Base-by-base conservation (phyloP, 2,113 vertebrate species). In the Nothocercus nigrocapillus region DNA sequence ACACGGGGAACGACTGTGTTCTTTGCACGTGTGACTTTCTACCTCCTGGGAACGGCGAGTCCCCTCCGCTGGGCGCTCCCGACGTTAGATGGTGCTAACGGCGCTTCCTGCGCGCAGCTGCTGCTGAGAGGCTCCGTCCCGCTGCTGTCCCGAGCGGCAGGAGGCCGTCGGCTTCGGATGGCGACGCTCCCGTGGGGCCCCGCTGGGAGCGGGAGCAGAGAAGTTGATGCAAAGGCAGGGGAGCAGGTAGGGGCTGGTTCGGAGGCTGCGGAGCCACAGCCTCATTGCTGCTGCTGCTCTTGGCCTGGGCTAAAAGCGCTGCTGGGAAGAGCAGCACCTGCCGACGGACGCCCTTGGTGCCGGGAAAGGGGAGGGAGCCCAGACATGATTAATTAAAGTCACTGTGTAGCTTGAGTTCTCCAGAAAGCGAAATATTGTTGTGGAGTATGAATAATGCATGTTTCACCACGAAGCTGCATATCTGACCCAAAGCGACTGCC, bases 231-330 rank as follows among this genome's bases (percentile, higher is more conserved):
- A 47, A 47, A 47, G 47, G 47, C 47, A 47, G 47, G 9, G 47
- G 47, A 47, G 47, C 8, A 5, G 47, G 20, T 47, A 47, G 47
- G 47, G 47, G 47, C 19, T 47, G 47, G 47, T 47, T 20, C 3
- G 47, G 47, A 13, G 7, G 15, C 27, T 27, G 51, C 6, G 27
- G 25, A 15, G 53, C 27, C 25, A 16, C 25, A 14, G 25, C 25
- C 51, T 36, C 24, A 70, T 25, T 15, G 1, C 10, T 61, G 58
- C 10, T 61, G 58, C 30, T 61, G 59, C 59, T 76, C 59, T 84
- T 0, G 0, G 7, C 32, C 45, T 27, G 44, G 44, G 44, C 6
- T 77, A 22, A 2, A 3, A 27, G 64, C 4, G 30, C 4, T 51
- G 6, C 30, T 24, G 49, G 11, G 51, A 19, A 19, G 21, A 56